These are phyloP conservation scores for Actinostola sp. DNA, from an alignment of 92 coral and sea anemone species.

Conservation along the genomic window DNA sequence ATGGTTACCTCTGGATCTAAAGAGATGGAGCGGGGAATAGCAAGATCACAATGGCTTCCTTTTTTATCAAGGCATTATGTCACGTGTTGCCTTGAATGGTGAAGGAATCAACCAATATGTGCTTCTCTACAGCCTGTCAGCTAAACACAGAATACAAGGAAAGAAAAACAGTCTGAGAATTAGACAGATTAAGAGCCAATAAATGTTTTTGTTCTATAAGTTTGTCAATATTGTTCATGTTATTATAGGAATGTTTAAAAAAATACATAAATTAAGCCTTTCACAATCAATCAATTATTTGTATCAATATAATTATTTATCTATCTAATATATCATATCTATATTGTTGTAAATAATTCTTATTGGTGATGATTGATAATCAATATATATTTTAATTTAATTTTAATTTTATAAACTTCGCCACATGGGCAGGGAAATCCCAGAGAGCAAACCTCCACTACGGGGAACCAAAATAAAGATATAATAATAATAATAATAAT, in stretches of 20 bases:
- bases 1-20: constrained; percentile 17
- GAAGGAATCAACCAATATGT: constrained; percentile 68
- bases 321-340: too few relatives aligned
- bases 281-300: too few relatives aligned
- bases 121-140: constrained; percentile 20
- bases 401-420: too few relatives aligned
- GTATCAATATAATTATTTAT: too few relatives aligned
- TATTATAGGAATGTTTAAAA: not conserved
- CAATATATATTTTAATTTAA: too few relatives aligned
- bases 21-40: constrained; percentile 6
- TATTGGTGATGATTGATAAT: too few relatives aligned
- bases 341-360: too few relatives aligned
- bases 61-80: constrained; percentile 70
- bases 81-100: constrained; percentile 70
- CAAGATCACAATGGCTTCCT: constrained; percentile 42
- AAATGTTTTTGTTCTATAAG: not conserved
- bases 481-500: too few relatives aligned
- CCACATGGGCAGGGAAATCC: too few relatives aligned
- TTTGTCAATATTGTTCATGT: not conserved
- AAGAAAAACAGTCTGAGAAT: not conserved
- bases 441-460: too few relatives aligned
- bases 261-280: too few relatives aligned
- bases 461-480: too few relatives aligned
- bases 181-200: not conserved
- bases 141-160: constrained; percentile 26